phyloP scores from a whole-genome alignment of 2,888 invertebrate species.

The Drosophila anomelani region DNA sequence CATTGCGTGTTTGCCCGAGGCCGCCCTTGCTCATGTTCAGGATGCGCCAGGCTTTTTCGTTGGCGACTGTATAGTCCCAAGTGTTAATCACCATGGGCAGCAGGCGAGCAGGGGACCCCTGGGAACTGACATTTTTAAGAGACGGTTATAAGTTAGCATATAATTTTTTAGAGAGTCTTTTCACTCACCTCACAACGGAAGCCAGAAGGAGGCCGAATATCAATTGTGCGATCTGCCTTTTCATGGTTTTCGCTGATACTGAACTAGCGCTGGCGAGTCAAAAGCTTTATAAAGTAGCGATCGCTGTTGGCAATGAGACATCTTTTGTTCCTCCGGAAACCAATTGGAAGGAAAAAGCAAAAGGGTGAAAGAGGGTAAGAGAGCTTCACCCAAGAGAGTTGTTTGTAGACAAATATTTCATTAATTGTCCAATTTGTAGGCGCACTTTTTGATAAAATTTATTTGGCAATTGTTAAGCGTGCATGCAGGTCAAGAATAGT shows the following conservation, averaged over 20 bases:
- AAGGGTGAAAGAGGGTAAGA: too few species aligned
- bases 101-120: neutral
- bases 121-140: neutral
- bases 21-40: conserved; percentile 84
- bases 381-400: too few species aligned
- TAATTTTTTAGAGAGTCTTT: neutral
- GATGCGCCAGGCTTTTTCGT: conserved; percentile 87
- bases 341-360: too few species aligned
- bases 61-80: conserved; percentile 91
- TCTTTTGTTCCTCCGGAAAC: too few species aligned
- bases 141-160: neutral
- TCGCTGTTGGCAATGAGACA: too few species aligned
- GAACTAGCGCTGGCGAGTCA: neutral
- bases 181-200: conserved; percentile 9
- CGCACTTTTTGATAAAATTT: neutral
- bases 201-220: neutral
- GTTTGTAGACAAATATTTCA: neutral
- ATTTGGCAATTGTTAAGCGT: neutral
- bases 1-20: conserved; percentile 89
- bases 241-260: neutral
- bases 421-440: neutral
- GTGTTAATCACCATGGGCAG: conserved; percentile 91
- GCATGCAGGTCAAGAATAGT: too few species aligned
- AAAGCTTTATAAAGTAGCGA: neutral
- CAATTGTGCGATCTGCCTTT: neutral